Base-by-base conservation (phyloP, 2,888 invertebrate species). In the Eumerus sabulonum region DNA sequence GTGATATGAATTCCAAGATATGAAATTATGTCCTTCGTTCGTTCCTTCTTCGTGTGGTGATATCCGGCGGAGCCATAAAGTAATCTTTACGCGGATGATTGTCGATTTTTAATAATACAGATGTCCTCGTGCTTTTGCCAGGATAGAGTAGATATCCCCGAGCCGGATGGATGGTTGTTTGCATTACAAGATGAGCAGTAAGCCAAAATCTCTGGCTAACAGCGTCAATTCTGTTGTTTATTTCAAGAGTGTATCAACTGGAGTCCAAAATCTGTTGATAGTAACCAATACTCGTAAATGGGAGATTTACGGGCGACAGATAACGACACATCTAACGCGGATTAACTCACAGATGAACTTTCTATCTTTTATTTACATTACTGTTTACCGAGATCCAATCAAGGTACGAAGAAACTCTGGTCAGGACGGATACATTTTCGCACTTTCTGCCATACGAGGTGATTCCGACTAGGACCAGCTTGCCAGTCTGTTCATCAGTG, bases 371-470 rank as follows among this genome's bases (percentile, higher is more conserved):
- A n/a, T n/a, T n/a, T n/a, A 48, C 19, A 11, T 83, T 85, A 11
- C 83, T 85, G 63, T 86, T 84, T 44, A 88, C 86, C 45, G 83
- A 84, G 18, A 88, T 88, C 88, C 88, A 88, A 67, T 87, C 86
- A 53, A 88, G 81, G 56, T 88, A 88, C 1, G 88, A 85, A 42
- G 88, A 85, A 9, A 88, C 86, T 82, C 87, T 87, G 5, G 88
- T 88, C 45, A 88, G 87, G 36, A 88, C 88, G 3, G 88, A 86
- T 36, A 87, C 88, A 76, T 85, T 87, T 60, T 86, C 86, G 1
- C 85, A 86, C 59, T 87, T 87, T 66, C 87, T 87, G 16, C 88
- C 88, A 59, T 88, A 88, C 1, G 88, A 88, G 4, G 87, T 88
- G 18, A 88, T 81, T 0, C 88, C 88, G 44, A 88, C 84, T 9